phyloP scores from a whole-genome alignment of 2,797 vertebrate genomes.

The Valencia hispanica region DNA sequence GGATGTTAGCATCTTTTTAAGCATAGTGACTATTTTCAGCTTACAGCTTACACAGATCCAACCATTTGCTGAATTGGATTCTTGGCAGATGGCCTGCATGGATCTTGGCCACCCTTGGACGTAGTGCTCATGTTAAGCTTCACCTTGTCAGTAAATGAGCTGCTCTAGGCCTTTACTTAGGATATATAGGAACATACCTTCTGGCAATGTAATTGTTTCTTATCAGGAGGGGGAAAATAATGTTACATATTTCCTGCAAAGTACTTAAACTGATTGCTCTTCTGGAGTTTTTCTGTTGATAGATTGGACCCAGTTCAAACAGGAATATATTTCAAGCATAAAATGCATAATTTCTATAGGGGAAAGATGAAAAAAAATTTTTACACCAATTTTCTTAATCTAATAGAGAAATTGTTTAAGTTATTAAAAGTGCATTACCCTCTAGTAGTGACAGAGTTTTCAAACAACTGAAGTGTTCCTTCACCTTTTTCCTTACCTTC shows the following conservation, averaged over 20 bases:
- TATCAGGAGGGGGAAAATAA: constrained; percentile 46
- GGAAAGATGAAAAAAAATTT: not conserved
- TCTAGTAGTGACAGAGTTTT: not conserved
- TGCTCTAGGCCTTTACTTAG: constrained; percentile 50
- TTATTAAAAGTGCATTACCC: not conserved
- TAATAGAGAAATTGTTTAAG: not conserved
- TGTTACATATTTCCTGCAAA: constrained; percentile 23
- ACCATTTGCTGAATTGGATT: constrained; percentile 68
- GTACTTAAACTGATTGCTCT: constrained; percentile 42
- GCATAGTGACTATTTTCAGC: constrained; percentile 64
- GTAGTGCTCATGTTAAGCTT: constrained; percentile 62
- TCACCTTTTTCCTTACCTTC: not conserved
- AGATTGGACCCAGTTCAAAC: constrained; percentile 7
- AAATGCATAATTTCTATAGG: not conserved
- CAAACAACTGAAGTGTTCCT: not conserved
- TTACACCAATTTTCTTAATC: not conserved
- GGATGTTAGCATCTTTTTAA: constrained; percentile 69
- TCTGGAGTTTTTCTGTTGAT: constrained; percentile 40
- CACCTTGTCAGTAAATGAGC: constrained; percentile 54
- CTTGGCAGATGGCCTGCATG: constrained; percentile 66
- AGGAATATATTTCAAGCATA: constrained; percentile 7
- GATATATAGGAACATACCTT: constrained; percentile 38
- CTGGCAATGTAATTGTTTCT: constrained; percentile 51
- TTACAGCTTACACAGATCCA: constrained; percentile 59
- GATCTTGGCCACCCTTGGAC: constrained; percentile 66